Base-by-base conservation (phyloP, 30 jellyfish, hydroid and myxozoan species). In the Aurelia sp. region DNA sequence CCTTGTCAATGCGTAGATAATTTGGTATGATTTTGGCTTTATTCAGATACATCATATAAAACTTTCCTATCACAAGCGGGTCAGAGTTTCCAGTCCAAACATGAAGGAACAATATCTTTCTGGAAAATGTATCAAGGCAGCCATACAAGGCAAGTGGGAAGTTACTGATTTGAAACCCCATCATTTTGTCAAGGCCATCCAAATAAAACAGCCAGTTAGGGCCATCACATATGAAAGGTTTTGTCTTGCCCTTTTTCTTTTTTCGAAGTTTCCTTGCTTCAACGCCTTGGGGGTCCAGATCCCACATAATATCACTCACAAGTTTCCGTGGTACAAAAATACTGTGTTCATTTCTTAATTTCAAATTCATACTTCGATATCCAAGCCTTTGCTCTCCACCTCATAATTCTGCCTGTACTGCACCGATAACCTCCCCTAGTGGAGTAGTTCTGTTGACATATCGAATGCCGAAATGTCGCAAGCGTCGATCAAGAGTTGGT, bases 131-230 rank as follows among this genome's bases (percentile, higher is more conserved):
- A 73, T 84, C 93, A 22, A 84, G 75, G 63, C 79, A 84, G 74
- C 93, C 93, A 84, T 84, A 84, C 18, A 84, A 40, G 20, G 87
- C 87, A 58, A 84, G 73, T 59, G 93, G 87, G 76, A 71, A 72
- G 21, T 82, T 72, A 27, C 66, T 44, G 48, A 72, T 84, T 82
- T 84, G 93, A 48, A 19, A 84, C 64, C 93, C 93, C 87, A 71
- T 71, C 68, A 72, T 20, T 58, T 71, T 84, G 74, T 76, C 93
- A 50, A 72, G 93, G 63, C 87, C 87, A 60, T 84, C 93, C 51
- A 62, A 30, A 30, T 88, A 84, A 40, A 58, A 81, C 71, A 69
- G 66, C 84, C 53, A 59, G 48, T 69, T 69, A 50, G 91, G 76
- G 33, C 91, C 85, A 31, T 68, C 58, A 31, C 70, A 62, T 30